Percentiles rank a stretch among this genome's conserved stretches.
Evolutionary conservation across 1,140 invertebrate genomes (phyloP).

Genomic region (Lineus longissimus): DNA sequence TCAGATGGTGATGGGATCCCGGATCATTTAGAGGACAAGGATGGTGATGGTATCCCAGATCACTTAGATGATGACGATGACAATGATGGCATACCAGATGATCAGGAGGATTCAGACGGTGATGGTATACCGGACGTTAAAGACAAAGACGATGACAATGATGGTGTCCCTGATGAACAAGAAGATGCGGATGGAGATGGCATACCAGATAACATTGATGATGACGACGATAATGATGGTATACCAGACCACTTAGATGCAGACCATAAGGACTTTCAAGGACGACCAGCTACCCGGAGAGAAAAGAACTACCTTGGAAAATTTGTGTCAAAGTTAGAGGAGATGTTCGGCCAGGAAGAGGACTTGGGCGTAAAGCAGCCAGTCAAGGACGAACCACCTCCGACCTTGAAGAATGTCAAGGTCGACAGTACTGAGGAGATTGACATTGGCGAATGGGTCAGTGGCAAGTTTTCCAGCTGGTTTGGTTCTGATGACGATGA

Average conservation of each 20-base stretch:
- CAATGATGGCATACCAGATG: conserved; percentile 36
- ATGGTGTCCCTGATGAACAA: conserved; percentile 40
- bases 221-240: conserved; percentile 20
- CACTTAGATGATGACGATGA: conserved; percentile 33
- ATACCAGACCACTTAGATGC: conserved; percentile 8
- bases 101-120: conserved; percentile 27
- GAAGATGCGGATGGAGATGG: conserved; percentile 25
- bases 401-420: no score
- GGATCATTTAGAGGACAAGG: conserved; percentile 23
- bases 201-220: conserved; percentile 23
- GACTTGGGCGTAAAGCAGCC: no score
- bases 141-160: conserved; percentile 32
- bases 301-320: no score
- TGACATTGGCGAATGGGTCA: no score
- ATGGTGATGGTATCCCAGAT: conserved; percentile 42
- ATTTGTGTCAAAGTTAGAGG: no score
- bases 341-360: no score
- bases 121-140: conserved; percentile 20
- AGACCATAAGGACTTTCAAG: no score
- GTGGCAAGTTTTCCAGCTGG: no score
- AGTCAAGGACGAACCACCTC: no score
- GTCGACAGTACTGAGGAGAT: no score
- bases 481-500: background rate
- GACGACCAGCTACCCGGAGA: no score
- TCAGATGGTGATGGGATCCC: conserved; percentile 15